Percentiles rank a stretch among this genome's conserved stretches.
Conservation (phyloP, 2,888 invertebrate species). For the Zaprionus obscuricornis region DNA sequence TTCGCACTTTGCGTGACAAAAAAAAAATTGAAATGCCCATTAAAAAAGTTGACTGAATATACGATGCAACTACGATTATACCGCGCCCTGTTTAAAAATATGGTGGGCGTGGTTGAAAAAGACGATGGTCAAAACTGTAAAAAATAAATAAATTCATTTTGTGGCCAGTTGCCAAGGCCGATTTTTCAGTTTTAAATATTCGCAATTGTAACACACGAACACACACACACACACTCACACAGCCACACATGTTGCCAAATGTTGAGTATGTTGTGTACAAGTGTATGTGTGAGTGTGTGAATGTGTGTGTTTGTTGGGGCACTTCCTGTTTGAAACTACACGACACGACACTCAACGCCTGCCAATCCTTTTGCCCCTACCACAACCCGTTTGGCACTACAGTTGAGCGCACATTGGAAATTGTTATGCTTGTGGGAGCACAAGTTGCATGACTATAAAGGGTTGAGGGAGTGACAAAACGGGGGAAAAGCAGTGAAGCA, state of each 20-base stretch:
- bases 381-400: slow-evolving; percentile 60
- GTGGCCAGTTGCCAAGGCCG: slow-evolving; percentile 66
- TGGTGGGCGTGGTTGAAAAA: not conserved
- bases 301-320: slow-evolving; percentile 13
- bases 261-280: not conserved
- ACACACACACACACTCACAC: not conserved
- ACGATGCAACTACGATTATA: too few species aligned
- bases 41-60: too few species aligned
- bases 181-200: slow-evolving; percentile 68
- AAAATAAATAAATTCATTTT: slow-evolving; percentile 76
- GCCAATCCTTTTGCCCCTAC: slow-evolving; percentile 1
- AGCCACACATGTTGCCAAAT: slow-evolving; percentile 53
- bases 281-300: not conserved
- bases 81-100: too few species aligned
- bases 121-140: slow-evolving; percentile 39
- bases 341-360: slow-evolving; percentile 42
- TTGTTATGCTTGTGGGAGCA: slow-evolving; percentile 74
- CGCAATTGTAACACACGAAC: slow-evolving; percentile 33
- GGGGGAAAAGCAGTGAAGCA: not conserved
- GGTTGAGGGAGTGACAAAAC: slow-evolving; percentile 1
- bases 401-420: slow-evolving; percentile 74
- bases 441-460: slow-evolving; percentile 35
- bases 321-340: slow-evolving; percentile 64
- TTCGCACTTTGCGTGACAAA: too few species aligned
- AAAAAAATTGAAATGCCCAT: too few species aligned